Evolutionary conservation across 2,113 vertebrate genomes (phyloP).

Genomic region (Psophia crepitans): DNA sequence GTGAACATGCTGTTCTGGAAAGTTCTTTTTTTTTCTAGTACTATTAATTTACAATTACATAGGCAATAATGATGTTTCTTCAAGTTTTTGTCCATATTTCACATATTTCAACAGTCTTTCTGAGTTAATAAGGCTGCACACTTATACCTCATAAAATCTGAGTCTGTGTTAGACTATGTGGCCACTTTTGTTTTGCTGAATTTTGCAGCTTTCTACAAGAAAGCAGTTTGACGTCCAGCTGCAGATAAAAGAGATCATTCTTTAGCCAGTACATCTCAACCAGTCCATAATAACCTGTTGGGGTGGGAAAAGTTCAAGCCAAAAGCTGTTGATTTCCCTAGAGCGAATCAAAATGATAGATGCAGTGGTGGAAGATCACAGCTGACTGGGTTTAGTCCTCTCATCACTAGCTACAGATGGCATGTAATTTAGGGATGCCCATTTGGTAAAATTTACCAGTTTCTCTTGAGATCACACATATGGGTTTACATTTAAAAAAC

Average conservation of each 20-base stretch:
- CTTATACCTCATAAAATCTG: neutral
- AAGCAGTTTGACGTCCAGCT: neutral
- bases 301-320: constrained; percentile 70
- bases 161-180: neutral
- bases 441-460: constrained; percentile 80
- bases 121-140: neutral
- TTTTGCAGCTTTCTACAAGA: neutral
- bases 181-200: neutral
- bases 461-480: constrained; percentile 82
- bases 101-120: neutral
- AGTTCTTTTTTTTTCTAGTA: constrained; percentile 11
- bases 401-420: constrained; percentile 82
- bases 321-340: constrained; percentile 77
- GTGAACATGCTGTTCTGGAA: neutral
- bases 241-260: constrained; percentile 29
- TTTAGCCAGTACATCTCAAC: constrained; percentile 45
- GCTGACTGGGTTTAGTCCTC: constrained; percentile 85
- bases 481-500: constrained; percentile 76
- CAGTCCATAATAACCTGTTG: constrained; percentile 71
- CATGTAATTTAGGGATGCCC: constrained; percentile 79
- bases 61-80: neutral
- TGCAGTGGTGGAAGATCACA: constrained; percentile 83
- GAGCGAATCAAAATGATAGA: constrained; percentile 76
- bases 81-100: neutral
- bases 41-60: constrained; percentile 11